Evolutionary conservation across 2,888 invertebrate species (phyloP), one percentile per base, ranked within the genome.

Genomic region (Koerneria pararmatus): DNA sequence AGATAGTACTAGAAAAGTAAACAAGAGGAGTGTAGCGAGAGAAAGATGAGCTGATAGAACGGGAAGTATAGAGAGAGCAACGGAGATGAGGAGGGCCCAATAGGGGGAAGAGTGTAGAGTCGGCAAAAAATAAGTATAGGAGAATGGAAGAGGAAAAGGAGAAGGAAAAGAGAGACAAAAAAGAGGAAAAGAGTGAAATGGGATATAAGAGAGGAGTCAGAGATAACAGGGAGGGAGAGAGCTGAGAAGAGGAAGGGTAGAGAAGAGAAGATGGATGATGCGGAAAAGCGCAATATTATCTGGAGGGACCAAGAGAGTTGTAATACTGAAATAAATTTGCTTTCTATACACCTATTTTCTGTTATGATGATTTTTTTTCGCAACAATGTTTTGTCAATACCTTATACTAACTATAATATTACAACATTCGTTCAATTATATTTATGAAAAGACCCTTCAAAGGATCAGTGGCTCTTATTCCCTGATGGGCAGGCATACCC

Each of bases 91-190:
- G 56, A 32, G 29, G 59, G 48, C 22, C 34, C 31, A n/a, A n/a
- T n/a, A n/a, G n/a, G n/a, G n/a, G n/a, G n/a, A n/a, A 32, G 31
- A 5, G 22, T 37, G 8, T 2, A 15, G 56, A 15, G 27, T 31
- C 11, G 3, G 49, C 48, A 48, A 34, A 46, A 3, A 22, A 31
- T 1, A 27, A 5, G 0, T 19, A 58, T 29, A 27, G 15, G 60
- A 60, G 60, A 48, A 34, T 32, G n/a, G 1, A 24, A 8, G 29
- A 60, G 60, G 34, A 49, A 48, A 22, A 60, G 31, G 22, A 34
- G 29, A 32, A 48, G n/a, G 34, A 22, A 24, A 35, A 34, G 60
- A 60, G 48, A 46, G 31, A 15, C 15, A n/a, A 49, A 8, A 34
- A 46, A 31, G 22, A 27, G 60, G 27, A 49, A 37, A 4, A n/a